Evolutionary conservation across 2,888 invertebrate species (phyloP), one percentile per base, ranked within the genome.

Genomic region (Sinohyriopsis cumingii): DNA sequence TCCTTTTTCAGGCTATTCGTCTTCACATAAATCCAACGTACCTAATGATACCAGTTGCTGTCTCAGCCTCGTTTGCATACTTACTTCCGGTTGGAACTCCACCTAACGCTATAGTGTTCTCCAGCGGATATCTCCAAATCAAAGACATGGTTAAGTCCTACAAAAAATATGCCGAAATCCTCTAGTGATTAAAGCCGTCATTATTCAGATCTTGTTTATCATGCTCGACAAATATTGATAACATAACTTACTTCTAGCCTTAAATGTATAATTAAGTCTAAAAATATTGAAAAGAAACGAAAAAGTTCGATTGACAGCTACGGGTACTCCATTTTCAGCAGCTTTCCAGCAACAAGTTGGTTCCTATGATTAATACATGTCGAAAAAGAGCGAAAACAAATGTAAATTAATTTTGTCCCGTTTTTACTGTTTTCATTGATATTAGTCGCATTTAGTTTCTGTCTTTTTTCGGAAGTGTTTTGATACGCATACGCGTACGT

Each of bases 51-150:
- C 97, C 98, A 0, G 96, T 95, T 0, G 93, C 96, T 0, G 91
- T 97, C 54, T 94, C 96, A 5, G 95, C 96, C 88, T 96, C 96
- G 67, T 96, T 96, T 92, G 96, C 92, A 20, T 92, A 97, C 92
- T 95, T 96, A 92, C 92, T 98, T 90, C 98, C 97, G 0, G 97
- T 98, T 18, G 97, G 96, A 63, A 98, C 97, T 0, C 97, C 98
- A 1, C 97, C 98, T 24, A 98, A 98, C 91, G 97, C 98, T 12
- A 95, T 98, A 73, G 97, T 95, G 0, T 95, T 95, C 33, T 95
- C 90, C 19, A 85, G 88, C 28, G 90, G 90, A 9, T 83, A 89
- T 73, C 79, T 91, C 33, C 84, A 80, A 63, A 87, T 90, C 20
- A 75, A 83, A 22, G 90, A 91, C 68, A 90, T 91, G 91, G 91